phyloP scores from a whole-genome alignment of 2,797 vertebrate species.

The Gallinago solitaria region DNA sequence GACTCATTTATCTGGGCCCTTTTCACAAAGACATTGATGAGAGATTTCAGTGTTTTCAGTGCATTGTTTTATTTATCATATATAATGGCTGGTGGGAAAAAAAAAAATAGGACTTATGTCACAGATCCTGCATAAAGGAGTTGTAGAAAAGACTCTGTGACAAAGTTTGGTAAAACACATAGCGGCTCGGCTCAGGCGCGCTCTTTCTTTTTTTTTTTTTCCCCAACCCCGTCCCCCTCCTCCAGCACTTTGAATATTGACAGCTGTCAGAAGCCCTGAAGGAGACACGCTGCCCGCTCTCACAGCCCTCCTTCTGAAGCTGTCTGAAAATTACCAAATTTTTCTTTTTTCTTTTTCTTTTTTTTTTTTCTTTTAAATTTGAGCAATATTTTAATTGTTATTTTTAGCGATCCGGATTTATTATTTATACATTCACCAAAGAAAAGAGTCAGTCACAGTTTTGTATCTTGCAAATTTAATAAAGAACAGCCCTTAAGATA shows the following conservation, averaged over 20 bases:
- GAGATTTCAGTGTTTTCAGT: constrained; percentile 88
- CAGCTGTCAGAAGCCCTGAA: constrained; percentile 42
- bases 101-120: constrained; percentile 79
- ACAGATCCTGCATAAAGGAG: constrained; percentile 76
- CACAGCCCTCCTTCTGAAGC: background rate
- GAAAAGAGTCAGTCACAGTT: constrained; percentile 81
- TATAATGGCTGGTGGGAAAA: constrained; percentile 78
- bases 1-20: constrained; percentile 97
- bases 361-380: constrained; percentile 60
- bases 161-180: constrained; percentile 73
- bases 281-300: background rate
- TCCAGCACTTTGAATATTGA: background rate
- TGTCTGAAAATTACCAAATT: constrained; percentile 20
- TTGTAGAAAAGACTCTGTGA: constrained; percentile 73
- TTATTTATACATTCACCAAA: constrained; percentile 77
- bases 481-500: constrained; percentile 82
- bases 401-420: constrained; percentile 70
- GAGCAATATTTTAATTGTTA: constrained; percentile 78
- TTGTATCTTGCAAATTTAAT: constrained; percentile 84
- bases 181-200: background rate
- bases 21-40: constrained; percentile 99
- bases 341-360: background rate
- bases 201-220: background rate
- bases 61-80: constrained; percentile 86
- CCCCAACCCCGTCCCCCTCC: background rate